phyloP scores from a whole-genome alignment of 2,888 invertebrate genomes.

The Sesia apiformis region DNA sequence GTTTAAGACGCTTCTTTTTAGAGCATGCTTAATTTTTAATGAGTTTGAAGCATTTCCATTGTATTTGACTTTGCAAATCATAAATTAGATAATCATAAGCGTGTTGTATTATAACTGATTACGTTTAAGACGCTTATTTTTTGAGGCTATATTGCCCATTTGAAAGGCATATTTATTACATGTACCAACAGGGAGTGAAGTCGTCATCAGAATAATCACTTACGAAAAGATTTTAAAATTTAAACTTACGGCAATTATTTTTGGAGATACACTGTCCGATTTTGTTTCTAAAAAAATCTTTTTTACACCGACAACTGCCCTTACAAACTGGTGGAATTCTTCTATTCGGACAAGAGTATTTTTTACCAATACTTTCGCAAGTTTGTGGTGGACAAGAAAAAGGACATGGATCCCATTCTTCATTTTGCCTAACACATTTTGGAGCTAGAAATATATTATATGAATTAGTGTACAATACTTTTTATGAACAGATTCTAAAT shows the following conservation, averaged over 20 bases:
- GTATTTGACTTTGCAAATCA: neutral
- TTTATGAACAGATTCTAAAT: too few species aligned
- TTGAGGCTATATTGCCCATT: too few species aligned
- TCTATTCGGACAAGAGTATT: constrained; percentile 10
- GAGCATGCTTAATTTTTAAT: neutral
- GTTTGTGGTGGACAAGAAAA: constrained; percentile 19
- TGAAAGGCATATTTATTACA: too few species aligned
- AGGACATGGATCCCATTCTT: constrained; percentile 13
- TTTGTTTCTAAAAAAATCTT: constrained; percentile 18
- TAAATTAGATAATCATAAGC: neutral
- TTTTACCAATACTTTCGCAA: constrained; percentile 12
- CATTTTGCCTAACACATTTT: constrained; percentile 5
- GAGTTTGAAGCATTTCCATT: neutral
- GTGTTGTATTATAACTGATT: too few species aligned
- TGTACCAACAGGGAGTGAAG: too few species aligned
- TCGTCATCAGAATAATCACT: too few species aligned
- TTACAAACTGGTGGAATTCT: constrained; percentile 1
- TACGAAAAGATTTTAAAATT: neutral
- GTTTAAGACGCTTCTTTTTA: too few species aligned
- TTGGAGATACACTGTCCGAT: constrained; percentile 19
- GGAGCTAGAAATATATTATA: neutral
- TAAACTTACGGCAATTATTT: constrained; percentile 20
- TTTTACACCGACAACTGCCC: constrained; percentile 16
- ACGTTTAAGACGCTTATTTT: too few species aligned
- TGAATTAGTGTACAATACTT: too few species aligned